Evolutionary conservation across 2,113 vertebrate genomes (phyloP), one percentile per base, ranked within the genome.

Genomic region (Prionailurus viverrinus): DNA sequence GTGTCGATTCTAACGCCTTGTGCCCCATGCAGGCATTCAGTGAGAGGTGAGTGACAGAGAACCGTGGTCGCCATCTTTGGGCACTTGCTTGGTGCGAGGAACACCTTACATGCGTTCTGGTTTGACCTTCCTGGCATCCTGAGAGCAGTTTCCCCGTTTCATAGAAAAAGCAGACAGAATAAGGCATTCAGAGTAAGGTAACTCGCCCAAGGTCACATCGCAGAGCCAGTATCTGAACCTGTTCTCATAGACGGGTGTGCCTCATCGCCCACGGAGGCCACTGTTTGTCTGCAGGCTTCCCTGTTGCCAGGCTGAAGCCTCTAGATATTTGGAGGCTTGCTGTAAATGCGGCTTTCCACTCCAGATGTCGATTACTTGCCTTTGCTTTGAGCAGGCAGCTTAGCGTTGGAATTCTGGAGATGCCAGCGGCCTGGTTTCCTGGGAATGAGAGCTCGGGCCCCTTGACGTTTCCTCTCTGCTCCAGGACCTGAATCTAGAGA

Each of bases 331-430:
- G 3, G 10, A 27, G 36, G 25, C 51, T 36, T 65, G 65, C 5
- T 8, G 29, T 7, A 45, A 41, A 66, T 21, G 27, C 21, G n/a
- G 45, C 36, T 23, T 33, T 61, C 21, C 80, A 13, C 8, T n/a
- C 36, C 5, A 1, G 0, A 8, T 31, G 3, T 21, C 3, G 0
- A 5, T 36, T 23, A 3, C 61, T 71, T 55, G 6, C 27, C 51
- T 55, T 33, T 48, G 69, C 3, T 25, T 10, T 25, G 61, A 31
- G 65, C 5, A 55, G 5, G 5, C 16, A 6, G 27, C n/a, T 58
- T 23, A 2, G 11, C 9, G 0, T 3, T 27, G 19, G 69, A 3
- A 8, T 73, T 85, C 71, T 23, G 16, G 45, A 78, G 58, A 31
- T 7, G 1, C 5, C 1, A 31, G 7, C 7, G 41, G 41, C 84